Base-by-base conservation (phyloP, 2,888 invertebrate species). In the Drosophila rellima region DNA sequence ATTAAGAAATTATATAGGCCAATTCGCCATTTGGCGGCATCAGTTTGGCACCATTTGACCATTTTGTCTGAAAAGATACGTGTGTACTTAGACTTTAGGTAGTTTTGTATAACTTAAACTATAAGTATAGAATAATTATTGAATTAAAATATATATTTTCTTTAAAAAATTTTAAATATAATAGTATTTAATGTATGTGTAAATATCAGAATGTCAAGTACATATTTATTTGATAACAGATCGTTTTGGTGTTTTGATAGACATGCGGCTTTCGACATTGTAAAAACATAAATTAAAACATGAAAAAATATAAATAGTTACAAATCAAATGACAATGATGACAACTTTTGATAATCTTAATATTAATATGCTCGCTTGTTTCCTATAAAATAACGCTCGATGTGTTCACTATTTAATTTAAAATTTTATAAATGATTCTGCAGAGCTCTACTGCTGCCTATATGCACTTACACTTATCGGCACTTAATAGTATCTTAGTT, bases 161-260 rank as follows among this genome's bases (percentile, higher is more conserved):
- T 73, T 74, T 85, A 76, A 79, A 86, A 86, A 88, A 68, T 78
- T 63, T 83, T 83, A 78, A 80, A 60, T 78, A 78, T 88, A 88
- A 85, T 88, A 88, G 78, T 83, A 69, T 69, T 81, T 61, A 71
- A 75, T 87, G 80, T 73, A 69, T 85, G 70, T 84, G 87, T 85
- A 85, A 89, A 85, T 85, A 85, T 85, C 89, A 85, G 87, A 87
- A 89, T 89, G 88, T 89, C 84, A 84, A 84, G 87, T 88, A 83
- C 77, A 87, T 86, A 82, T 76, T 70, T 68, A 64, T 68, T 78
- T 88, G 79, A 84, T 89, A 89, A 85, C 89, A 89, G 87, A 88
- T 84, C 72, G 54, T 72, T 88, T 82, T 88, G 81, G 86, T 83
- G 83, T 83, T 86, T 85, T 80, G 74, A 82, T 77, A 88, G 83